Conservation (phyloP, 2,113 vertebrate species). For the Dinomys branickii region DNA sequence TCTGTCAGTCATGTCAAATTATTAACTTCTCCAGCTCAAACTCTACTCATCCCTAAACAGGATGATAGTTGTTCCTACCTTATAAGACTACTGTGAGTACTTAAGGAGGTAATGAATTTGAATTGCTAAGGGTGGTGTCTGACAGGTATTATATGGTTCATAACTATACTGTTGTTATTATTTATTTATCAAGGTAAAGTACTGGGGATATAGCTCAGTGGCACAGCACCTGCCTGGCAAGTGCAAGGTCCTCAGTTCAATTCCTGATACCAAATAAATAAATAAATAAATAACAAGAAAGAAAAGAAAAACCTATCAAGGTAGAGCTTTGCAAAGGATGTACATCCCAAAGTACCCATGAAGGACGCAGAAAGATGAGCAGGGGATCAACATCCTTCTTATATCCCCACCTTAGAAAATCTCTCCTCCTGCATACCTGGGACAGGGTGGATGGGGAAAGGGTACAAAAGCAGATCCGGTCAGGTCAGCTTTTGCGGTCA, state of each 20-base stretch:
- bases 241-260: too few species aligned
- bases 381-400: background rate
- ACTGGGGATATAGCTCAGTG: too few species aligned
- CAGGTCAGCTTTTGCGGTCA: background rate
- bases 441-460: background rate
- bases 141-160: background rate
- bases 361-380: background rate
- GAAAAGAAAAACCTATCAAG: background rate
- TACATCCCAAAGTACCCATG: background rate
- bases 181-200: background rate
- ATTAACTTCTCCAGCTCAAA: background rate
- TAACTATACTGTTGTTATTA: background rate
- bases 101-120: background rate
- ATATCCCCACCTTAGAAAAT: background rate
- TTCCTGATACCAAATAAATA: too few species aligned
- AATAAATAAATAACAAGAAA: too few species aligned
- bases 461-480: background rate
- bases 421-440: background rate
- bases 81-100: background rate
- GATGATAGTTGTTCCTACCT: background rate
- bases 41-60: background rate
- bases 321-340: background rate
- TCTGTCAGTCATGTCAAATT: background rate
- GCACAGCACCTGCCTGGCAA: too few species aligned
- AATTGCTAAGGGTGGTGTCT: background rate